Percentiles rank a stretch among this genome's conserved stretches.
phyloP scores from a whole-genome alignment of 1,140 invertebrate genomes.

The Cataglyphis hispanica region DNA sequence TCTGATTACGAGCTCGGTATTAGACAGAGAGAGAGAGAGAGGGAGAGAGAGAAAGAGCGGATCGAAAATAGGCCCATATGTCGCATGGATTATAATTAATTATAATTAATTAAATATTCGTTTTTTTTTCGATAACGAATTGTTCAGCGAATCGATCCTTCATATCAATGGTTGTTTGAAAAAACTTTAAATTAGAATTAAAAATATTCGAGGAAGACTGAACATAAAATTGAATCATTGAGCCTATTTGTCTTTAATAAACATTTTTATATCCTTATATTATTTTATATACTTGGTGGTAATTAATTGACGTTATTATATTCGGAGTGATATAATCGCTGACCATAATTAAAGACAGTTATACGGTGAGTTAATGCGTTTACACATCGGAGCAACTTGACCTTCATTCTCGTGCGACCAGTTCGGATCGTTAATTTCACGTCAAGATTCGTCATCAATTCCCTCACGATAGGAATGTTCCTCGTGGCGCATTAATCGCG shows the following conservation, averaged over 20 bases:
- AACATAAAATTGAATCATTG: background rate
- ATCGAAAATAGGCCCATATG: background rate
- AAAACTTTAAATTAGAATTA: background rate
- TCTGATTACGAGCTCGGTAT: background rate
- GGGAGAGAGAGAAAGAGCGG: background rate
- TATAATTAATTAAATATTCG: too few relatives aligned
- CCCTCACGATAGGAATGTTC: background rate
- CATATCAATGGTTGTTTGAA: background rate
- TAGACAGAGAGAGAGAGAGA: background rate
- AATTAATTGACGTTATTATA: constrained; percentile 11
- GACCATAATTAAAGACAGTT: background rate
- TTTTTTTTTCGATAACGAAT: background rate
- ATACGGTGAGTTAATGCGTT: background rate
- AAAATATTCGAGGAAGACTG: too few relatives aligned
- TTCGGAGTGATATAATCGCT: background rate
- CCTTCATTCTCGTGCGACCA: background rate
- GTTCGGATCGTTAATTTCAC: background rate
- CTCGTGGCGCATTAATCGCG: background rate
- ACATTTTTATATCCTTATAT: background rate
- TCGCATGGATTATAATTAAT: background rate
- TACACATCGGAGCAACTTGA: background rate
- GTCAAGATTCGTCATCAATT: constrained; percentile 16
- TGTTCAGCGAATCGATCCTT: background rate
- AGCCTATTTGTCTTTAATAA: background rate
- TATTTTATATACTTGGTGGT: background rate